A percentile compares a stretch with the other conserved stretches of the same genome.
Conservation (phyloP, 2,113 vertebrate species). For the Arizona elegans region DNA sequence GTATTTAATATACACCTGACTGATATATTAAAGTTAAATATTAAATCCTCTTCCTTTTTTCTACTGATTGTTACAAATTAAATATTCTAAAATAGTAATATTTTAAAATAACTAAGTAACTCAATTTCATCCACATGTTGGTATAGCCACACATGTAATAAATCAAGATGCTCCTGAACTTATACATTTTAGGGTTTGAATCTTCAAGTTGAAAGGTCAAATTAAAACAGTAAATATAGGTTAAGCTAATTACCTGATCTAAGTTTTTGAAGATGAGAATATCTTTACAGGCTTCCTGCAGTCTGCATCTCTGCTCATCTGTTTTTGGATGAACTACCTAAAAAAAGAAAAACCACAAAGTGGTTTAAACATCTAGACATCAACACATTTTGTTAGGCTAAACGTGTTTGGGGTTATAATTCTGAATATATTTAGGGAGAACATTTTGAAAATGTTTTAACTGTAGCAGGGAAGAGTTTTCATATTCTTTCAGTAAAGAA, state of each 20-base stretch:
- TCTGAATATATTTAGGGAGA: neutral
- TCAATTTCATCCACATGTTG: neutral
- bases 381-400: neutral
- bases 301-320: conserved; percentile 91
- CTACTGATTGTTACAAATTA: neutral
- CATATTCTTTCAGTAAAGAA: neutral
- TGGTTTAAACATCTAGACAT: conserved; percentile 20
- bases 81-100: neutral
- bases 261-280: conserved; percentile 97
- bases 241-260: conserved; percentile 81
- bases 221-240: neutral
- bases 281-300: conserved; percentile 96
- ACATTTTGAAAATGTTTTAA: neutral
- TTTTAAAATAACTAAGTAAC: neutral
- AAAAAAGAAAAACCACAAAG: conserved; percentile 45
- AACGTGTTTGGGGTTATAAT: neutral
- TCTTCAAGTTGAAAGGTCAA: neutral
- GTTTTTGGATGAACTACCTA: conserved; percentile 93
- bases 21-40: neutral
- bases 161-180: neutral
- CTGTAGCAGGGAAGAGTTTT: conserved; percentile 36
- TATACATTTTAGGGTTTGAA: neutral
- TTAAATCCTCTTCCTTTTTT: neutral
- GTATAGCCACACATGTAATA: neutral
- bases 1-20: neutral